Evolutionary conservation across 2,797 vertebrate species (phyloP).

Genomic region (Hippopotamyrus pictus): DNA sequence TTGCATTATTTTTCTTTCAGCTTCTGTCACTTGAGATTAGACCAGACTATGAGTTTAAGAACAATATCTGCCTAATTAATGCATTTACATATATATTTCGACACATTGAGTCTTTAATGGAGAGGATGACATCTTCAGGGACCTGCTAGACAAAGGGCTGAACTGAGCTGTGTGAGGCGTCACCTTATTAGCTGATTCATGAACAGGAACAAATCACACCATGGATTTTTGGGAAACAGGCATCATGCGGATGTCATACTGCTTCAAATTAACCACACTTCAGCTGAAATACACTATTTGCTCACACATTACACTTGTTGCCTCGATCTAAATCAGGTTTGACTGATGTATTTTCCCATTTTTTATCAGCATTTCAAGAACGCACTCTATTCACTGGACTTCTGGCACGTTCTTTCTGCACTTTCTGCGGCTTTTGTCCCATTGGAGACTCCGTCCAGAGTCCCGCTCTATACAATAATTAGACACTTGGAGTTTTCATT

Average conservation of each 20-base stretch:
- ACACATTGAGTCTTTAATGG: neutral
- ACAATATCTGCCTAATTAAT: neutral
- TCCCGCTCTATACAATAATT: neutral
- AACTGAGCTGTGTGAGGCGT: neutral
- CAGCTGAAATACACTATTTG: neutral
- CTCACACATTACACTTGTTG: neutral
- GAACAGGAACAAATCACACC: neutral
- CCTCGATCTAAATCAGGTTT: neutral
- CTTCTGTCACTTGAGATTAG: constrained; percentile 5
- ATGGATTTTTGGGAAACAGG: neutral
- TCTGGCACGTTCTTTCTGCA: neutral
- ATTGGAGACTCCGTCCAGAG: neutral
- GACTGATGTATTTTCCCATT: neutral
- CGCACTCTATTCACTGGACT: neutral
- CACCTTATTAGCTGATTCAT: neutral
- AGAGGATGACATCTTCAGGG: neutral
- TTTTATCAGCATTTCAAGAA: neutral
- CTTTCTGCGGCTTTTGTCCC: neutral
- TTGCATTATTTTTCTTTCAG: constrained; percentile 2
- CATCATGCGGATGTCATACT: neutral
- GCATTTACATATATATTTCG: neutral
- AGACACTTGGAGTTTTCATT: neutral
- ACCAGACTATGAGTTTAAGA: neutral
- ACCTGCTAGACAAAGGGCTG: neutral
- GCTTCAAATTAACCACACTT: neutral